Evolutionary conservation across 1,140 invertebrate species (phyloP).

Genomic region (Euura saliciscinereae): DNA sequence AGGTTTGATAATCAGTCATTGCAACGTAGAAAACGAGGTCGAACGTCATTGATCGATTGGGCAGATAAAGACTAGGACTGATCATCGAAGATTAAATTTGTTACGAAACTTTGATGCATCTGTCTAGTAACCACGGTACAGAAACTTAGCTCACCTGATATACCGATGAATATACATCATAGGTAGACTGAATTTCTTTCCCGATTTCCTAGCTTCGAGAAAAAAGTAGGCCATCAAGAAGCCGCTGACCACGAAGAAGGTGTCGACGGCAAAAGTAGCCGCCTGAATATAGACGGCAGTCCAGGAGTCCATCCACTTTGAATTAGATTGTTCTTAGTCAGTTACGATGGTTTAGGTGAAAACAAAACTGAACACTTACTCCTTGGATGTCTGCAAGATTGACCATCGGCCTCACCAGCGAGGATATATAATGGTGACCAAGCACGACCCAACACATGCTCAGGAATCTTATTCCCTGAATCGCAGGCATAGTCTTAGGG

Average conservation of each 20-base stretch:
- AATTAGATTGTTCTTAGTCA: not conserved
- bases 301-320: constrained; percentile 31
- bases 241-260: constrained; percentile 67
- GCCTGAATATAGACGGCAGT: constrained; percentile 40
- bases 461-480: constrained; percentile 52
- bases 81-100: no score
- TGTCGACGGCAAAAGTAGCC: constrained; percentile 59
- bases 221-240: constrained; percentile 64
- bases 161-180: constrained; percentile 50
- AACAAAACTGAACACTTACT: constrained; percentile 20
- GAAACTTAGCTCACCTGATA: constrained; percentile 42
- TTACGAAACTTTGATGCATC: not conserved
- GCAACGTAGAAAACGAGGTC: no score
- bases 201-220: constrained; percentile 54
- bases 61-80: no score
- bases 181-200: constrained; percentile 42
- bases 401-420: constrained; percentile 24
- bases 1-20: no score
- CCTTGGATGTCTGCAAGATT: constrained; percentile 26
- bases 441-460: constrained; percentile 53
- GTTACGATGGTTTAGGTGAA: no score
- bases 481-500: constrained; percentile 26
- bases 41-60: no score
- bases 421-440: constrained; percentile 44
- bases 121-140: constrained; percentile 34